Conservation (phyloP, 2,888 invertebrate species). For the Trachelus tabidus region DNA sequence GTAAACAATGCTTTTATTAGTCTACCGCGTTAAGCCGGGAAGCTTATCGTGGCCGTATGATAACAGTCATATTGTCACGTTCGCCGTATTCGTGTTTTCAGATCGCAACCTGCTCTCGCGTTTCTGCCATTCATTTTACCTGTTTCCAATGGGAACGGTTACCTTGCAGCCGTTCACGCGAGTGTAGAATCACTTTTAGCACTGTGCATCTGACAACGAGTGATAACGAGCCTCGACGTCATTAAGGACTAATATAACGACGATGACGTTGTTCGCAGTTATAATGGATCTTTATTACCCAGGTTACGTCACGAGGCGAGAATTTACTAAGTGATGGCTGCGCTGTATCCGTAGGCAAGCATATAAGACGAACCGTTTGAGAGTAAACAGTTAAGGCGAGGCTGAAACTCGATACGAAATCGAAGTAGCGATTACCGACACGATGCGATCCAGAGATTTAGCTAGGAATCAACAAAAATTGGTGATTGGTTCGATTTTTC, state of each 20-base stretch:
- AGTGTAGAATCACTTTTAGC: not conserved
- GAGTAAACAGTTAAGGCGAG: constrained; percentile 35
- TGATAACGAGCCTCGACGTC: not conserved
- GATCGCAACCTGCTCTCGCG: not conserved
- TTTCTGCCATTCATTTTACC: not conserved
- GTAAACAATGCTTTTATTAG: not conserved
- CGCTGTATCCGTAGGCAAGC: constrained; percentile 1
- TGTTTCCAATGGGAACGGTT: not conserved
- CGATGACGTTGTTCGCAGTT: not conserved
- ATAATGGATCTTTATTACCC: constrained; percentile 10
- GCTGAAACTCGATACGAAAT: constrained; percentile 64
- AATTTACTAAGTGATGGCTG: constrained; percentile 35
- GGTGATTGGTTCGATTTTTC: constrained; percentile 54
- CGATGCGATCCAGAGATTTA: not conserved
- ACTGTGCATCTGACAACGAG: not conserved
- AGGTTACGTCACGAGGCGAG: constrained; percentile 25
- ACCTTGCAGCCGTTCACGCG: not conserved
- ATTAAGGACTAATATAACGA: not conserved
- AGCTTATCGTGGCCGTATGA: not conserved
- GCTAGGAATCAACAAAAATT: constrained; percentile 39
- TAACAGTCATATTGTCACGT: not conserved
- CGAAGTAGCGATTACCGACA: constrained; percentile 57
- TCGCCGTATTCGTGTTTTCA: not conserved
- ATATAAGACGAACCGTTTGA: constrained; percentile 13
- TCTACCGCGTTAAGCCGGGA: not conserved